A percentile compares a stretch with the other conserved stretches of the same genome.
Conservation (phyloP, 2,888 invertebrate species). For the Apeira syringaria region DNA sequence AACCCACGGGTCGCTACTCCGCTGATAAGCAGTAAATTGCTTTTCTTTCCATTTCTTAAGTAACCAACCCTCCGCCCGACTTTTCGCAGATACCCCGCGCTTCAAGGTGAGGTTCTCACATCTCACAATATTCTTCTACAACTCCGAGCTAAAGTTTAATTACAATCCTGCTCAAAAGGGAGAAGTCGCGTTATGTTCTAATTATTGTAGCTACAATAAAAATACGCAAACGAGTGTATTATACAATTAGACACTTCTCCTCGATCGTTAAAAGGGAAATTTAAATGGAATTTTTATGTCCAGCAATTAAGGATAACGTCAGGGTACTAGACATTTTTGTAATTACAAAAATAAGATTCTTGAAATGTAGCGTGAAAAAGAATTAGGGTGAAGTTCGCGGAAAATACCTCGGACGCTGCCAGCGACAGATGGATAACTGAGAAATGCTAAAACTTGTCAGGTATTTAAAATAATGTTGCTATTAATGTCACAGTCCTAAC, state of each 20-base stretch:
- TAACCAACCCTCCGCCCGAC: conserved; percentile 51
- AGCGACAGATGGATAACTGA: conserved; percentile 65
- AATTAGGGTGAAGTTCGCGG: conserved; percentile 75
- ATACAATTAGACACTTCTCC: conserved; percentile 83
- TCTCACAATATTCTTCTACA: conserved; percentile 71
- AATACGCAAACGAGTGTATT: conserved; percentile 84
- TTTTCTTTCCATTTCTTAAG: conserved; percentile 79
- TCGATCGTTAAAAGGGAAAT: conserved; percentile 83
- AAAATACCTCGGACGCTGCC: conserved; percentile 64
- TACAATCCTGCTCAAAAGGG: conserved; percentile 69
- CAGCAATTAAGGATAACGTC: conserved; percentile 84
- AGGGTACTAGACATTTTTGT: conserved; percentile 83
- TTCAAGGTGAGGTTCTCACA: conserved; percentile 55
- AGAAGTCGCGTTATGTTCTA: conserved; percentile 79
- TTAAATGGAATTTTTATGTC: conserved; percentile 85
- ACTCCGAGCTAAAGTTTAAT: conserved; percentile 73
- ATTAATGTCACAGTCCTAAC: conserved; percentile 21
- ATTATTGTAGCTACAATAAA: conserved; percentile 82
- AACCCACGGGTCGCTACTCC: conserved; percentile 63
- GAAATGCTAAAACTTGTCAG: conserved; percentile 52
- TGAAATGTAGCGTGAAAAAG: conserved; percentile 84
- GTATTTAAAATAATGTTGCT: conserved; percentile 41
- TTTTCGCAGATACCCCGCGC: conserved; percentile 34
- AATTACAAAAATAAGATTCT: conserved; percentile 84
- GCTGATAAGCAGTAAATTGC: conserved; percentile 79